Base-by-base conservation (phyloP, 2,888 invertebrate genomes). In the Cryptocephalus moraei region DNA sequence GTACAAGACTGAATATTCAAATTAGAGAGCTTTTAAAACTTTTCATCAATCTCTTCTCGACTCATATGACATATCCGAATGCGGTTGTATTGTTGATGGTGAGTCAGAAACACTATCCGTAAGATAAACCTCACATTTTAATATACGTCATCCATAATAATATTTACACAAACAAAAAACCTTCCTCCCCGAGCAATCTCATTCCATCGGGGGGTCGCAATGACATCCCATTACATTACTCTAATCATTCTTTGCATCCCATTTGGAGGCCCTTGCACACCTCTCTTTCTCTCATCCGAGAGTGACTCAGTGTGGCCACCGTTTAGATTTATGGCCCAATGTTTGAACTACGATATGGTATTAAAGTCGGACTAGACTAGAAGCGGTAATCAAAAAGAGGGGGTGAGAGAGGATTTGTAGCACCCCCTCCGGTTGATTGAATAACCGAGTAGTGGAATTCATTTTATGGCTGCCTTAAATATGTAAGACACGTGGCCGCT, bases 261-360 rank as follows among this genome's bases (percentile, higher is more conserved):
- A 41, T 44, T 47, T 44, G 43, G 44, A 40, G 32, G 44, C 47
- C 39, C 38, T 9, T n/a, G 8, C n/a, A 34, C 43, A 43, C 41
- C 39, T 12, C 9, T 14, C 39, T 6, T 22, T 22, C 22, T 22
- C 22, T 22, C 22, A 22, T 22, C 3, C 34, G 38, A 45, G 13
- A 11, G 42, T 45, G 45, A 48, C 32, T 45, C 48, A 48, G 45
- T 47, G 39, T 39, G 45, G 44, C 48, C 48, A 44, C 40, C 14
- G 48, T 44, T 32, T 40, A 34, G 50, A 56, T 56, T 56, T 53
- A 56, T 53, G 46, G 50, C 44, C 53, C 52, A 51, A 54, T 53
- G 55, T 55, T 55, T 46, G 50, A 53, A 54, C 51, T 54, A 50
- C 52, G 56, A 53, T 56, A 47, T 48, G 51, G 51, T 45, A 45